A percentile compares a stretch with the other conserved stretches of the same genome.
These are phyloP conservation scores for Scopus umbretta DNA, from an alignment of 2,113 vertebrate species.

Conservation along the genomic window DNA sequence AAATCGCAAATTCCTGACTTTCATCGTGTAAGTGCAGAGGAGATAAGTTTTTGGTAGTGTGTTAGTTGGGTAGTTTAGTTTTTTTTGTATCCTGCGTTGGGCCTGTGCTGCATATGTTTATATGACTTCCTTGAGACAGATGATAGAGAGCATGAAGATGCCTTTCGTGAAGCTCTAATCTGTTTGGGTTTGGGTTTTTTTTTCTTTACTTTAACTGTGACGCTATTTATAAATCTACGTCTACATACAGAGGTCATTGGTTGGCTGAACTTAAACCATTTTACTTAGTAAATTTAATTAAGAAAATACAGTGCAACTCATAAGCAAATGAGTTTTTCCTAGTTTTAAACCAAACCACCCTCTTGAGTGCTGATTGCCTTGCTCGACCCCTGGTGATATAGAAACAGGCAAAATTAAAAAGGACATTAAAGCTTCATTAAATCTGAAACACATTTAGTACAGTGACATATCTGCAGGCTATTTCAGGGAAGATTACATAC, in stretches of 20 bases:
- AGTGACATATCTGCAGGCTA: conserved; percentile 86
- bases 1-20: neutral
- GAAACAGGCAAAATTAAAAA: conserved; percentile 87
- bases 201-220: conserved; percentile 46
- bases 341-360: conserved; percentile 81
- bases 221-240: conserved; percentile 77
- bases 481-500: conserved; percentile 81
- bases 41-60: neutral
- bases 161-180: conserved; percentile 60
- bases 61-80: neutral
- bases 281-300: conserved; percentile 86
- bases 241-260: conserved; percentile 75
- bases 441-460: conserved; percentile 87
- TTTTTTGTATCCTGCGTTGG: neutral
- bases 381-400: conserved; percentile 81
- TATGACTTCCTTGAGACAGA: conserved; percentile 25
- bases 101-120: conserved; percentile 5
- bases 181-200: conserved; percentile 15
- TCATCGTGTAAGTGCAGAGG: neutral
- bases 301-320: conserved; percentile 86
- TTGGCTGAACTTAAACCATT: conserved; percentile 82
- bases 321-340: conserved; percentile 85
- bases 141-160: conserved; percentile 4
- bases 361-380: conserved; percentile 82
- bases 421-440: conserved; percentile 90